Percentiles rank a stretch among this genome's conserved stretches.
Evolutionary conservation across 2,797 vertebrate genomes (phyloP).

Genomic region (Bucorvus abyssinicus): DNA sequence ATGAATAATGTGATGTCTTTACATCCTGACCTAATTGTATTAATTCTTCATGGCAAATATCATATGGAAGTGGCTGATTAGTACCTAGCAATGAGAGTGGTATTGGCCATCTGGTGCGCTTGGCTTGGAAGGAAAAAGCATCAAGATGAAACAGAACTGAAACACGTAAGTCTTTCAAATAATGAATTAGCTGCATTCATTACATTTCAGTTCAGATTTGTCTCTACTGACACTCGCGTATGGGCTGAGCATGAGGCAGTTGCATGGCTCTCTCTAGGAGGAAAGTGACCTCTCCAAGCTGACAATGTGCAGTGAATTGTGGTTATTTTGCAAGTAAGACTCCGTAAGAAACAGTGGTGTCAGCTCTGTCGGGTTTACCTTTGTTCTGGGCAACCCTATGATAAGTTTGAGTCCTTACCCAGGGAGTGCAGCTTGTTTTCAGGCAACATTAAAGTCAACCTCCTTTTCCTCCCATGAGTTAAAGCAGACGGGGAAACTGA

Average conservation of each 20-base stretch:
- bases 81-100: conserved; percentile 32
- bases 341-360: neutral
- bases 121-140: neutral
- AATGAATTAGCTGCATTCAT: conserved; percentile 60
- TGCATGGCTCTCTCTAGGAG: neutral
- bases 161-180: conserved; percentile 25
- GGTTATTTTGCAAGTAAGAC: neutral
- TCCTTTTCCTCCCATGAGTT: neutral
- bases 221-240: neutral
- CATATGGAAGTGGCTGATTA: conserved; percentile 50
- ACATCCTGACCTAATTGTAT: conserved; percentile 64
- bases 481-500: neutral
- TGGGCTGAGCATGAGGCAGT: neutral
- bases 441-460: neutral
- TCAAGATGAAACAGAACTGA: conserved; percentile 16
- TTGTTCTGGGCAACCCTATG: neutral
- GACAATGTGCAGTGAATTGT: neutral
- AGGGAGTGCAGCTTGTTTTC: neutral
- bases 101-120: conserved; percentile 45
- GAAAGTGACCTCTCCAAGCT: neutral
- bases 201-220: conserved; percentile 24
- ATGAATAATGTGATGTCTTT: conserved; percentile 57
- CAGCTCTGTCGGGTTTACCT: neutral
- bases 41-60: conserved; percentile 65
- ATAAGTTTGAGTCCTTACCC: neutral